Base-by-base conservation (phyloP, 2,888 invertebrate genomes). In the Catonia carolina region DNA sequence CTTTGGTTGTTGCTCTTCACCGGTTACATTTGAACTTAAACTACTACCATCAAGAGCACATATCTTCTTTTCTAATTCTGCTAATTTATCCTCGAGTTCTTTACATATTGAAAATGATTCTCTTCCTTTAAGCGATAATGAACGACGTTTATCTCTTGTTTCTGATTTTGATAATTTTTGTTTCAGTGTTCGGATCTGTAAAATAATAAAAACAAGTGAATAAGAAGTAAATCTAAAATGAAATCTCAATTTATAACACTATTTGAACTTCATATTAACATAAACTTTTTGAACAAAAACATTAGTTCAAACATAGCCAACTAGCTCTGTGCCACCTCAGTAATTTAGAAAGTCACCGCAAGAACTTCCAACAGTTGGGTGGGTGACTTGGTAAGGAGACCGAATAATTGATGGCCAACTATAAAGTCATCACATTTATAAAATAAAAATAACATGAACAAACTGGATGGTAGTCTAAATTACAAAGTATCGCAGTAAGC, bases 21-120 rank as follows among this genome's bases (percentile, higher is more conserved):
- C 75, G 22, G 75, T 73, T 2, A 74, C 66, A 53, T 76, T 73
- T 20, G 74, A 74, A 12, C 73, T 69, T 37, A 68, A 67, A 58
- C 71, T 73, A 2, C 73, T 72, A 3, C 72, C 74, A 68, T 87
- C 86, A 53, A 88, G 71, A 61, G 82, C 77, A 55, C 81, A 77
- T 48, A 89, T 84, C 74, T 88, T 89, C 50, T 79, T 83, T 73
- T 90, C 89, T 58, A 90, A 72, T 69, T 89, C 86, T n/a, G 80
- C 79, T 45, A 91, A 77, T 70, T 91, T 91, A 61, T 87, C 86
- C 71, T 92, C 92, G 15, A 92, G 80, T 71, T 90, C 89, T 70
- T 88, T 89, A 12, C 86, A 84, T 45, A 89, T 79, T 7, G 85
- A 84, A 64, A 89, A 80, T 27, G 87, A 86, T 70, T 90, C 89